Evolutionary conservation across 1,140 invertebrate genomes (phyloP).

Genomic region (Drosophila parabipectinata): DNA sequence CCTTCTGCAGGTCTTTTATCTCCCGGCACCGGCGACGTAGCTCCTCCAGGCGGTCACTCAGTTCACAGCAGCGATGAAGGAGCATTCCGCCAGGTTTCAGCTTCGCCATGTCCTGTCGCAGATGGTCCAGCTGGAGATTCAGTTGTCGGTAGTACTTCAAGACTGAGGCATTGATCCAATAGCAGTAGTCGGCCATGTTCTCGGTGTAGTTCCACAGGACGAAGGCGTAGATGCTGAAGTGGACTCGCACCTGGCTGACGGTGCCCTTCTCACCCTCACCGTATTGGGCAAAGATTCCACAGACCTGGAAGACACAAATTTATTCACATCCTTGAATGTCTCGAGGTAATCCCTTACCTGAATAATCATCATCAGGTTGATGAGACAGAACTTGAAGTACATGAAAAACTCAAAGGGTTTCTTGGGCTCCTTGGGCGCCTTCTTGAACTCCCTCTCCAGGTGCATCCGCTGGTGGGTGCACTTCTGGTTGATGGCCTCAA

Average conservation of each 20-base stretch:
- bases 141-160: slow-evolving; percentile 64
- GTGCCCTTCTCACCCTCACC: slow-evolving; percentile 8
- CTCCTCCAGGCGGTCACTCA: slow-evolving; percentile 55
- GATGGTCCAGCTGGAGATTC: slow-evolving; percentile 38
- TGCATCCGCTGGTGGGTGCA: slow-evolving; percentile 53
- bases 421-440: slow-evolving; percentile 19
- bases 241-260: slow-evolving; percentile 32
- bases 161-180: slow-evolving; percentile 62
- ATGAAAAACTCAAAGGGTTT: slow-evolving; percentile 60
- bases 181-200: slow-evolving; percentile 79
- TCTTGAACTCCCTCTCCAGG: slow-evolving; percentile 47
- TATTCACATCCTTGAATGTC: not conserved
- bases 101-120: slow-evolving; percentile 9
- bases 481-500: slow-evolving; percentile 55
- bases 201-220: slow-evolving; percentile 79
- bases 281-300: slow-evolving; percentile 50
- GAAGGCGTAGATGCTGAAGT: slow-evolving; percentile 74
- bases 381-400: slow-evolving; percentile 72
- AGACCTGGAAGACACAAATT: not conserved
- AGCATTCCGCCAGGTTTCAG: slow-evolving; percentile 25
- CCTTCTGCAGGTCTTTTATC: slow-evolving; percentile 56
- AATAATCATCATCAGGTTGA: slow-evolving; percentile 74
- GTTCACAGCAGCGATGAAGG: slow-evolving; percentile 27
- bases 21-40: slow-evolving; percentile 38
- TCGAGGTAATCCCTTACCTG: slow-evolving; percentile 34